Evolutionary conservation across 2,113 vertebrate genomes (phyloP).

Genomic region (Rhinoderma darwinii): DNA sequence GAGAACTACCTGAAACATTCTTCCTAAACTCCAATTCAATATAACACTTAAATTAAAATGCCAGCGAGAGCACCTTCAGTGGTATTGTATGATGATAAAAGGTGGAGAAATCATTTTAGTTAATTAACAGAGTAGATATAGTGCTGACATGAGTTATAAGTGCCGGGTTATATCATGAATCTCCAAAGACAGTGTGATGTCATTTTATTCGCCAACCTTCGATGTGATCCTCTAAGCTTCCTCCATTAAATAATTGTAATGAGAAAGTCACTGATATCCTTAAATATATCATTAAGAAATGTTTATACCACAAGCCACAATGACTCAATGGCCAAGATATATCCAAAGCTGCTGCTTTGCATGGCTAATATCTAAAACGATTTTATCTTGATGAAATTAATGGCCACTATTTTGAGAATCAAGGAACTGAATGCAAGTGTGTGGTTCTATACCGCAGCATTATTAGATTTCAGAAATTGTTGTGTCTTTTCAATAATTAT

Average conservation of each 20-base stretch:
- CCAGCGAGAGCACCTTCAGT: constrained; percentile 57
- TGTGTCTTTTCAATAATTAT: background rate
- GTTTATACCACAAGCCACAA: constrained; percentile 43
- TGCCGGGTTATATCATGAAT: constrained; percentile 52
- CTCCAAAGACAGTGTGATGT: constrained; percentile 56
- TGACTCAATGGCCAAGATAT: constrained; percentile 8
- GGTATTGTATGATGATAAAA: constrained; percentile 61
- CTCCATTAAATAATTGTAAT: constrained; percentile 46
- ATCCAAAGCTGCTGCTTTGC: constrained; percentile 3
- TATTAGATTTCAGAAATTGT: background rate
- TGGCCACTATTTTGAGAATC: background rate
- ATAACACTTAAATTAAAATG: constrained; percentile 61
- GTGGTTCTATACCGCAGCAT: background rate
- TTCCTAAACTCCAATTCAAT: constrained; percentile 58
- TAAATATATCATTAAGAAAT: constrained; percentile 47
- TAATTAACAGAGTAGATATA: constrained; percentile 60
- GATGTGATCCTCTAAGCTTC: constrained; percentile 48
- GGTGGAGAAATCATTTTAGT: constrained; percentile 59
- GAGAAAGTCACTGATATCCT: constrained; percentile 50
- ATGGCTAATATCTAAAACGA: background rate
- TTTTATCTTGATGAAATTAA: background rate
- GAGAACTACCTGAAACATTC: constrained; percentile 57
- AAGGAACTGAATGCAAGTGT: background rate
- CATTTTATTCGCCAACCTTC: constrained; percentile 58
- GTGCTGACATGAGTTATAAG: constrained; percentile 58